phyloP scores from a whole-genome alignment of 2,797 vertebrate species.

The Falco biarmicus region DNA sequence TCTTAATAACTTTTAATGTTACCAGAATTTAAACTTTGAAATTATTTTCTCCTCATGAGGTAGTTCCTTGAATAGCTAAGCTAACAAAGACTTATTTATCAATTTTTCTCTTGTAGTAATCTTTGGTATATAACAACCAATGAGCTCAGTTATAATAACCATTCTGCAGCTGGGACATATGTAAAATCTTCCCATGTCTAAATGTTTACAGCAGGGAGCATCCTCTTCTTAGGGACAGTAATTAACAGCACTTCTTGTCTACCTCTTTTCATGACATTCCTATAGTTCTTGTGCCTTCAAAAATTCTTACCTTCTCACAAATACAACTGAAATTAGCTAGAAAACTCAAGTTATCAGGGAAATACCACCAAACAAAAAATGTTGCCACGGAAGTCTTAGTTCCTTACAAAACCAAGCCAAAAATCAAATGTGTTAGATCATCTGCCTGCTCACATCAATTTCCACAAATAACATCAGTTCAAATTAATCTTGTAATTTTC shows the following conservation, averaged over 20 bases:
- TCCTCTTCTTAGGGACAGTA: neutral
- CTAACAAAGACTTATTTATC: neutral
- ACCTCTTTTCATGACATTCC: neutral
- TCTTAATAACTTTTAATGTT: neutral
- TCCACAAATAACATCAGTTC: neutral
- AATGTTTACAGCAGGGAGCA: neutral
- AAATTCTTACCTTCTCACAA: neutral
- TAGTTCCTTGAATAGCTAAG: neutral
- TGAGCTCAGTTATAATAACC: neutral
- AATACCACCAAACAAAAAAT: neutral
- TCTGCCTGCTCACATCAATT: neutral
- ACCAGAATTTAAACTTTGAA: neutral
- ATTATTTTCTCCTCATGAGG: neutral
- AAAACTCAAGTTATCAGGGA: neutral
- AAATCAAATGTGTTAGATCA: neutral
- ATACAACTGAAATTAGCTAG: neutral
- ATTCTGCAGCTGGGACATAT: neutral
- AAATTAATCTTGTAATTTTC: neutral
- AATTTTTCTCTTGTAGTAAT: neutral
- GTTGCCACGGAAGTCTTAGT: neutral
- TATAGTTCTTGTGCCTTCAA: neutral
- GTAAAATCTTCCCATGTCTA: neutral
- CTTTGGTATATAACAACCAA: rapidly evolving
- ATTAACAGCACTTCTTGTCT: neutral
- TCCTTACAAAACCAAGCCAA: neutral